These are phyloP conservation scores for Lithobates sylvaticus DNA, from an alignment of 2,797 vertebrate genomes.

Conservation along the genomic window DNA sequence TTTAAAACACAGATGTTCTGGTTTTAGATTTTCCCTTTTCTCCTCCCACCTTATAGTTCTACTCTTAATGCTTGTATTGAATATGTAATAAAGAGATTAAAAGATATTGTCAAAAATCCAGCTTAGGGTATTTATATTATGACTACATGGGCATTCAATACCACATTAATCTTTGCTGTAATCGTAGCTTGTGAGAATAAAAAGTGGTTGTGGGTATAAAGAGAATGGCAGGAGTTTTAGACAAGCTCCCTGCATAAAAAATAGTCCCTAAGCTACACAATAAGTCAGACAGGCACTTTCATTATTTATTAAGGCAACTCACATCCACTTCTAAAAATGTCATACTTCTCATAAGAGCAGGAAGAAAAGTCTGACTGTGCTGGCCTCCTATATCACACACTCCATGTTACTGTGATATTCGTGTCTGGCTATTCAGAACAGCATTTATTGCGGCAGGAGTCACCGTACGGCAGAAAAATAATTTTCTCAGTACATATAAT, in stretches of 20 bases:
- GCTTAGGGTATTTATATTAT: not conserved
- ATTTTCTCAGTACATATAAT: constrained; percentile 18
- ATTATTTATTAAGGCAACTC: constrained; percentile 25
- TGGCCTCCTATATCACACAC: constrained; percentile 1
- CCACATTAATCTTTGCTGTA: not conserved
- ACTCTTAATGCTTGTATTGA: not conserved
- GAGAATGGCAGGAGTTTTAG: not conserved
- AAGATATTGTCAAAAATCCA: not conserved
- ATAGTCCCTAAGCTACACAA: constrained; percentile 2
- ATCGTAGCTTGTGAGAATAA: not conserved
- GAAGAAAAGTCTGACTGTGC: not conserved
- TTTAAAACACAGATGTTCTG: not conserved
- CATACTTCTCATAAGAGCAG: constrained; percentile 17
- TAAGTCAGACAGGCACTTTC: constrained; percentile 11
- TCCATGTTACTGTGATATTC: constrained; percentile 10
- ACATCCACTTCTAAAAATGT: constrained; percentile 34
- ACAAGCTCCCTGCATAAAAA: not conserved
- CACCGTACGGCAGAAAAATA: constrained; percentile 2
- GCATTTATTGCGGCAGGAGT: constrained; percentile 39
- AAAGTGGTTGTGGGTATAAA: not conserved
- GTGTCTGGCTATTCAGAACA: constrained; percentile 20
- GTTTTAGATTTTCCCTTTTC: not conserved
- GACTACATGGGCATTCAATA: not conserved
- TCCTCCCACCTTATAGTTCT: not conserved
- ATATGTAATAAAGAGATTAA: not conserved